Evolutionary conservation across 1,140 invertebrate species (phyloP), one percentile per base, ranked within the genome.

Genomic region (Cataglyphis hispanica): DNA sequence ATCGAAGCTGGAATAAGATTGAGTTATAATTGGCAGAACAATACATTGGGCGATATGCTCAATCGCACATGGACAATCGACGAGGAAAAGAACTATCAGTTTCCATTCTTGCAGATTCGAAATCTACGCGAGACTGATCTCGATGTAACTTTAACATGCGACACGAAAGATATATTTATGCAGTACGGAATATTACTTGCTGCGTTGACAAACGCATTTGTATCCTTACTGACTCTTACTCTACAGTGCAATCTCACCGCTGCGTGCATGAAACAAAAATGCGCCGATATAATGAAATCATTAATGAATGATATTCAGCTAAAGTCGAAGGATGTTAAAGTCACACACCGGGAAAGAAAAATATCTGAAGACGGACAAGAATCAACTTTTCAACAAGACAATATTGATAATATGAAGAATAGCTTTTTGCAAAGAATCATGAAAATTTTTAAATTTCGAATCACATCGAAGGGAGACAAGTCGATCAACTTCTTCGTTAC

Each of bases 171-270:
- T 0, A n/a, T 86, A 58, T 37, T 91, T 43, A 87, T 90, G 69
- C 85, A 90, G 2, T 90, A 92, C 67, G 91, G 84, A 50, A 90
- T 91, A 67, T 53, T 92, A 53, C 58, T 92, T 8, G 53, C 91
- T 2, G 86, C 88, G 53, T 78, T 91, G 16, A 72, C 86, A 56
- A 92, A 92, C 63, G 88, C 90, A 37, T 89, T 92, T 64, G n/a
- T 90, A 25, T 92, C 91, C 43, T n/a, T 91, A 1, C 13, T 92
- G 10, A 91, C 67, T 22, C 90, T 87, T 22, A 86, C 81, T 10
- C 19, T 87, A 16, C 91, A 91, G 69, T 90, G 86, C 50, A 90
- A 89, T 77, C 77, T 90, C 19, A 85, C 53, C 53, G 77, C 64
- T n/a, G 27, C 56, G 22, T 13, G 25, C 37, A 4, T 85, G 4